These are phyloP conservation scores for Eunapius fragilis DNA, from an alignment of 37 sponge, comb jelly and placozoan species.

Conservation along the genomic window DNA sequence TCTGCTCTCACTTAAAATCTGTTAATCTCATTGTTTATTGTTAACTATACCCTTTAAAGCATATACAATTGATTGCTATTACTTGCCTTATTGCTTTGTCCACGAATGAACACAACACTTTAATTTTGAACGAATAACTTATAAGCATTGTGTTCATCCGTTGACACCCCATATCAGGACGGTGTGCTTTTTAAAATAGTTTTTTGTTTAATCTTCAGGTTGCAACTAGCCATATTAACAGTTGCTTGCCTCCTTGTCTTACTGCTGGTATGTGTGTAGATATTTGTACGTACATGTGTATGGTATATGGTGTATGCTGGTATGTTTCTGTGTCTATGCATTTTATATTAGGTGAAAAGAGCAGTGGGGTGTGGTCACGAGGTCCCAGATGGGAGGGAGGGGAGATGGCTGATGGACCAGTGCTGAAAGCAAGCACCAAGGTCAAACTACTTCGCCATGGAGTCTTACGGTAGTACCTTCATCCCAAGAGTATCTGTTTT, in stretches of 20 bases:
- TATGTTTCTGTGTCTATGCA: neutral
- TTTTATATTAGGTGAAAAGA: constrained; percentile 41
- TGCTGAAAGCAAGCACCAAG: constrained; percentile 23
- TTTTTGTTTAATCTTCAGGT: constrained; percentile 26
- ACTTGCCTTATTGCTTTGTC: too few relatives aligned
- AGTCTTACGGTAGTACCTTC: constrained; percentile 38
- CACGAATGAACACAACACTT: too few relatives aligned
- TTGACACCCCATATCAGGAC: too few relatives aligned
- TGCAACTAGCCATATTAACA: constrained; percentile 52
- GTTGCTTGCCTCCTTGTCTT: constrained; percentile 71
- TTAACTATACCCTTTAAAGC: too few relatives aligned
- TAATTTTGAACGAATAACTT: too few relatives aligned
- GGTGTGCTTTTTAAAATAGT: too few relatives aligned
- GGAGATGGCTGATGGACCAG: constrained; percentile 1
- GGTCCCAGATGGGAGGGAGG: constrained; percentile 42
- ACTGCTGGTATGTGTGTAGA: constrained; percentile 67
- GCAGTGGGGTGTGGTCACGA: neutral
- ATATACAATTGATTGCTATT: too few relatives aligned
- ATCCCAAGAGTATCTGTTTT: neutral
- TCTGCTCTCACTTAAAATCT: too few relatives aligned
- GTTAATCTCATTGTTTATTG: too few relatives aligned
- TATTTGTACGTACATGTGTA: too few relatives aligned
- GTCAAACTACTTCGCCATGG: constrained; percentile 63
- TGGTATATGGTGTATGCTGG: neutral
- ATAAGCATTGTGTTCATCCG: neutral